Conservation (phyloP, 2,888 invertebrate genomes). For the Lasioglossum marginatum region DNA sequence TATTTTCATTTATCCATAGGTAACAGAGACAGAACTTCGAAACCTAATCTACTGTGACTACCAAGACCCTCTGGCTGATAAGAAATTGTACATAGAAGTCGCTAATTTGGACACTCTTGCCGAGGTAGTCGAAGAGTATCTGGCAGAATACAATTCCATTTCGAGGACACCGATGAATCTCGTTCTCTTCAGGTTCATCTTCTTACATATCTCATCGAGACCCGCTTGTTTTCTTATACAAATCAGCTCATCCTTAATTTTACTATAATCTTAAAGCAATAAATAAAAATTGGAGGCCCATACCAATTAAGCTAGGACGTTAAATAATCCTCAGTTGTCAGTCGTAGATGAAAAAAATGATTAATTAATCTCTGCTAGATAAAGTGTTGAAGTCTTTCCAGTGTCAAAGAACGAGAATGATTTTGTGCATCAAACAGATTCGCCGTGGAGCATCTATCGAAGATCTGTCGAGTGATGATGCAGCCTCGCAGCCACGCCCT, state of each 20-base stretch:
- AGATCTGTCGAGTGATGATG: slow-evolving; percentile 95
- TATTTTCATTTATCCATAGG: slow-evolving; percentile 82
- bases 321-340: not conserved
- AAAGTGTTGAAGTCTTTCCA: not conserved
- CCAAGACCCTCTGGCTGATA: slow-evolving; percentile 95
- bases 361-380: not conserved
- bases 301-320: not conserved
- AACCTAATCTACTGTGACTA: slow-evolving; percentile 97
- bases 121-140: slow-evolving; percentile 92
- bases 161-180: slow-evolving; percentile 98
- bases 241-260: not conserved
- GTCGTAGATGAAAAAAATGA: not conserved
- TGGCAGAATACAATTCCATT: slow-evolving; percentile 97
- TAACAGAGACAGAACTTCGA: slow-evolving; percentile 93
- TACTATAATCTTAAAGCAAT: not conserved
- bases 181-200: slow-evolving; percentile 91
- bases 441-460: slow-evolving; percentile 96
- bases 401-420: not conserved
- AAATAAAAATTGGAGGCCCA: not conserved
- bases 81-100: slow-evolving; percentile 90
- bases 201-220: not conserved
- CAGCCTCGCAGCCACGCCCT: slow-evolving; percentile 96
- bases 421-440: slow-evolving; percentile 87
- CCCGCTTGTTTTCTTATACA: not conserved
- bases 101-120: slow-evolving; percentile 91